Percentiles rank a stretch among this genome's conserved stretches.
These are phyloP conservation scores for Scaptomyza polygonia DNA, from an alignment of 2,888 invertebrate species.

Conservation along the genomic window DNA sequence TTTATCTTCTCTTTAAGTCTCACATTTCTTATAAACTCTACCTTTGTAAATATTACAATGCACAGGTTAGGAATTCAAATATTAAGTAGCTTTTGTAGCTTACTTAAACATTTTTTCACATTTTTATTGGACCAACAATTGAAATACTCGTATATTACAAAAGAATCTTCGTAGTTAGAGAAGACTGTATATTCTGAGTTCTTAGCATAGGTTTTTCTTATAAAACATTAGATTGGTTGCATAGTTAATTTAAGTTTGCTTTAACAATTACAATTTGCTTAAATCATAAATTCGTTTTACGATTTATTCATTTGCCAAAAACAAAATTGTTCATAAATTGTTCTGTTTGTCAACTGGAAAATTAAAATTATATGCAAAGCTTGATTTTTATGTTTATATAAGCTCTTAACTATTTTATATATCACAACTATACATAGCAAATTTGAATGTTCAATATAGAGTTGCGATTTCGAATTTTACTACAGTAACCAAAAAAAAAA, in stretches of 20 bases:
- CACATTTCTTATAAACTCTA: slow-evolving; percentile 29
- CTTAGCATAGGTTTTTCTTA: no score
- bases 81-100: slow-evolving; percentile 20
- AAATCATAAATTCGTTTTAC: slow-evolving; percentile 48
- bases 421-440: slow-evolving; percentile 64
- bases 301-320: slow-evolving; percentile 27
- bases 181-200: slow-evolving; percentile 22
- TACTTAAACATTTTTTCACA: neutral
- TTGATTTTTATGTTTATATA: slow-evolving; percentile 44
- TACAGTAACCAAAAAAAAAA: slow-evolving; percentile 34
- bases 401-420: slow-evolving; percentile 17
- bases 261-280: slow-evolving; percentile 51
- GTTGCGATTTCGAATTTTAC: slow-evolving; percentile 63
- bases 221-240: slow-evolving; percentile 46
- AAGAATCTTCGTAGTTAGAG: slow-evolving; percentile 26
- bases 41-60: slow-evolving; percentile 42
- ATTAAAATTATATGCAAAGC: slow-evolving; percentile 39
- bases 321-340: slow-evolving; percentile 38
- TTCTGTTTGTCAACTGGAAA: slow-evolving; percentile 27
- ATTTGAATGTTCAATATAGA: slow-evolving; percentile 78
- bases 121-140: slow-evolving; percentile 5
- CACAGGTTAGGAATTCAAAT: slow-evolving; percentile 34
- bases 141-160: neutral
- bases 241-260: slow-evolving; percentile 56
- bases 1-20: slow-evolving; percentile 31